A percentile compares a stretch with the other conserved stretches of the same genome.
These are phyloP conservation scores for Oophaga sylvatica DNA, from an alignment of 2,797 vertebrate species.

Conservation along the genomic window DNA sequence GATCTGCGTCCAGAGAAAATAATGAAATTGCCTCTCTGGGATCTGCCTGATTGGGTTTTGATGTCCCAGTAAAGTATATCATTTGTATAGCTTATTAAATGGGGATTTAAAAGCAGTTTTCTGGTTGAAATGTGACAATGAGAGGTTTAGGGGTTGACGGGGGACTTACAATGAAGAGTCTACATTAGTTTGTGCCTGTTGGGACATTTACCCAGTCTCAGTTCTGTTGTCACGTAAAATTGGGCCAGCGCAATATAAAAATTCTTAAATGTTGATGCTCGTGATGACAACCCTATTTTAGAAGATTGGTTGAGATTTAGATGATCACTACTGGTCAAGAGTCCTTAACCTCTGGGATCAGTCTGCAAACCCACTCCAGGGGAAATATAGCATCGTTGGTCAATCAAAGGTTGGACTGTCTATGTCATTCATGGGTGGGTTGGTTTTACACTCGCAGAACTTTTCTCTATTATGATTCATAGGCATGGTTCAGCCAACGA, in stretches of 20 bases:
- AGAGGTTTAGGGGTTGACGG: neutral
- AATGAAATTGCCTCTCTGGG: neutral
- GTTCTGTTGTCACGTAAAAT: neutral
- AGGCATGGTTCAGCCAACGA: too few species aligned
- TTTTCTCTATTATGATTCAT: too few species aligned
- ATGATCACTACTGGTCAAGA: too few species aligned
- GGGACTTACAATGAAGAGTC: neutral
- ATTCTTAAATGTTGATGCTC: too few species aligned
- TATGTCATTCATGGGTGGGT: too few species aligned
- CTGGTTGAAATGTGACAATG: neutral
- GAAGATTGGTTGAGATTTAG: too few species aligned
- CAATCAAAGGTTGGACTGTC: too few species aligned
- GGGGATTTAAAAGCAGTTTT: neutral
- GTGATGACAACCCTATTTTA: too few species aligned
- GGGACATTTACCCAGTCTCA: neutral
- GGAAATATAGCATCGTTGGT: too few species aligned
- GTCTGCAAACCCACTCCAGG: too few species aligned
- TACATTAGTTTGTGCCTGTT: neutral
- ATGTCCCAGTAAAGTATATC: neutral
- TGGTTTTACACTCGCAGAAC: too few species aligned
- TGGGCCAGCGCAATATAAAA: neutral
- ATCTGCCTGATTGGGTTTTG: constrained; percentile 13
- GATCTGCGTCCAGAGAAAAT: neutral
- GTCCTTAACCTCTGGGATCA: too few species aligned
- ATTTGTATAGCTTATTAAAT: constrained; percentile 7